Evolutionary conservation across 2,888 invertebrate species (phyloP).

Genomic region (Agrilus cyanescens): DNA sequence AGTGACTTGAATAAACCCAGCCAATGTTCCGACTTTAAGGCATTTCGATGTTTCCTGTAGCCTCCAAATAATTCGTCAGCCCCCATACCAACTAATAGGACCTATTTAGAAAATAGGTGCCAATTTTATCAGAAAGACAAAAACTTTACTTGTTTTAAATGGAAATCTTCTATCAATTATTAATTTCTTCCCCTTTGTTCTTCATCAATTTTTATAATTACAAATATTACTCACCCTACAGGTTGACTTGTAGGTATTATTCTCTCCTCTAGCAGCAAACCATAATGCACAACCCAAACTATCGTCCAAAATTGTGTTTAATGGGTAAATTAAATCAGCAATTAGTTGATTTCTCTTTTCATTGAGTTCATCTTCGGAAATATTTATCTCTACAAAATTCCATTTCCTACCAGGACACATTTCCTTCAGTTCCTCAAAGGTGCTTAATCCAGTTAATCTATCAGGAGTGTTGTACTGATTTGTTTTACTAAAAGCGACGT

Average conservation of each 20-base stretch:
- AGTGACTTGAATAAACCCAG: constrained; percentile 42
- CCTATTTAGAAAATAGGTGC: constrained; percentile 35
- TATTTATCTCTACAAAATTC: constrained; percentile 74
- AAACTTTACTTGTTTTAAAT: no score
- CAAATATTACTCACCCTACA: constrained; percentile 43
- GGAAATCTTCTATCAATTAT: no score
- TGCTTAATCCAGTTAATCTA: constrained; percentile 62
- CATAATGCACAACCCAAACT: constrained; percentile 92
- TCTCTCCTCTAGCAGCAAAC: constrained; percentile 81
- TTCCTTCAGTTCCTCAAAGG: constrained; percentile 52
- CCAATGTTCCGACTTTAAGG: constrained; percentile 46
- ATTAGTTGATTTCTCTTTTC: constrained; percentile 45
- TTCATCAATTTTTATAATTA: no score
- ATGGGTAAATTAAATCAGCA: constrained; percentile 71
- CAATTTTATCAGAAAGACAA: no score
- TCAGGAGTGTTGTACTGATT: constrained; percentile 65
- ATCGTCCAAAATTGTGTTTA: constrained; percentile 84
- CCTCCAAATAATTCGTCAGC: constrained; percentile 97
- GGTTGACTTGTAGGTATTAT: constrained; percentile 42
- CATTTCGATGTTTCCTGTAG: constrained; percentile 77
- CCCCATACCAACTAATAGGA: constrained; percentile 81
- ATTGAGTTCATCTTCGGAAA: constrained; percentile 53
- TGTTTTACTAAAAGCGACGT: constrained; percentile 76
- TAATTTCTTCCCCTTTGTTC: no score
- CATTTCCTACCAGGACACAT: constrained; percentile 65